phyloP scores from a whole-genome alignment of 2,888 invertebrate genomes.

The Drosophila acutilabella region DNA sequence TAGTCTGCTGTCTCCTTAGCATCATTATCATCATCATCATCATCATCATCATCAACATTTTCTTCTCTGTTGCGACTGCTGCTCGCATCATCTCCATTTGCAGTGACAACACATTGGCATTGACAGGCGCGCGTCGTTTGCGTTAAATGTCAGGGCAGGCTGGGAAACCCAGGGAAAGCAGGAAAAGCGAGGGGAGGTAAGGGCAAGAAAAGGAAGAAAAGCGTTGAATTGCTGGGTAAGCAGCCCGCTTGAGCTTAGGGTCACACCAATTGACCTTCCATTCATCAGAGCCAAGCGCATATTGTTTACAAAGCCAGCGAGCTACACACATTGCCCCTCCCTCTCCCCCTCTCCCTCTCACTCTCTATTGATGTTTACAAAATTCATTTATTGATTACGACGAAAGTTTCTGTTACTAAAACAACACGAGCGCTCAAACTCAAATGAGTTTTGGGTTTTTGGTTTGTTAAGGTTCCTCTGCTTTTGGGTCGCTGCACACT shows the following conservation, averaged over 20 bases:
- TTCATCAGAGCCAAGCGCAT: constrained; percentile 61
- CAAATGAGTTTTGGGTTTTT: constrained; percentile 16
- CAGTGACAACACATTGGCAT: constrained; percentile 69
- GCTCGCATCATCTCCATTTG: constrained; percentile 50
- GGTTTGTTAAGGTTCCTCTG: constrained; percentile 6
- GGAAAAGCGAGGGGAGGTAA: constrained; percentile 1
- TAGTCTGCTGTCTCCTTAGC: not conserved
- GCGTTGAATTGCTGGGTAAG: not conserved
- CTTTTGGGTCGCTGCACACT: constrained; percentile 9
- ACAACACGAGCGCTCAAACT: constrained; percentile 48
- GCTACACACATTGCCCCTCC: not conserved
- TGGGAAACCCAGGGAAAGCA: not conserved
- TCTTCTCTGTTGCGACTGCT: no score
- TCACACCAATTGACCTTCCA: constrained; percentile 78
- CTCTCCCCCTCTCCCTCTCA: not conserved
- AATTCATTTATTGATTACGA: constrained; percentile 75
- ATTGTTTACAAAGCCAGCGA: constrained; percentile 61
- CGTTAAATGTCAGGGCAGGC: constrained; percentile 69
- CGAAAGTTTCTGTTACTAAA: constrained; percentile 66
- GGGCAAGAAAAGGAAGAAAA: not conserved
- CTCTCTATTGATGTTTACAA: constrained; percentile 69
- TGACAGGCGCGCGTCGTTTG: constrained; percentile 71
- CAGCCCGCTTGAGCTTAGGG: constrained; percentile 47
- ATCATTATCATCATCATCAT: constrained; percentile 2
- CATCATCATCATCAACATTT: constrained; percentile 5